Evolutionary conservation across 2,797 vertebrate genomes (phyloP).

Genomic region (Cetoscarus ocellatus): DNA sequence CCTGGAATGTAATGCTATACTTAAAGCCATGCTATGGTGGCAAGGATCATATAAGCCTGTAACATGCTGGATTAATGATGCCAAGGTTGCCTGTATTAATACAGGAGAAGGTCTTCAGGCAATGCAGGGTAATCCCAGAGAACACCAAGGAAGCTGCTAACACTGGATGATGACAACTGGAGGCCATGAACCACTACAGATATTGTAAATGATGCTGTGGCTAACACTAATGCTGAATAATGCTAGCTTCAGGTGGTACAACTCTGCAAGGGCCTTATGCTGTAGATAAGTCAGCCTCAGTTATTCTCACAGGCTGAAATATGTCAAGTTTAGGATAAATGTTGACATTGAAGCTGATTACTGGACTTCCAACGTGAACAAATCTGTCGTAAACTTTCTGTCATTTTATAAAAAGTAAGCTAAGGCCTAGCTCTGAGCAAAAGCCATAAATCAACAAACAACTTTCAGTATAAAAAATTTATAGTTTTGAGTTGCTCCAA

Average conservation of each 20-base stretch:
- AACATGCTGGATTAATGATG: constrained; percentile 74
- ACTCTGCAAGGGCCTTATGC: constrained; percentile 26
- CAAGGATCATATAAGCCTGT: constrained; percentile 72
- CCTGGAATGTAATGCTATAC: constrained; percentile 55
- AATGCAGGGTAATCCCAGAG: constrained; percentile 55
- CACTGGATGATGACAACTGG: constrained; percentile 59
- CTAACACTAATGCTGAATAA: constrained; percentile 60
- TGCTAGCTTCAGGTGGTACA: constrained; percentile 57
- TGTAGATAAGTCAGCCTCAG: constrained; percentile 38
- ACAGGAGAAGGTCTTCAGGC: constrained; percentile 55
- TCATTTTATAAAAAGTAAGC: constrained; percentile 11
- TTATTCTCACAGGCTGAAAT: constrained; percentile 6
- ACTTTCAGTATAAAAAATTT: too few relatives aligned
- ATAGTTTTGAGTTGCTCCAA: too few relatives aligned
- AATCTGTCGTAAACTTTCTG: background rate
- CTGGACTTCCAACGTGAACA: constrained; percentile 21
- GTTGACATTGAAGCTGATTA: constrained; percentile 25
- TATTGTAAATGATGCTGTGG: constrained; percentile 53
- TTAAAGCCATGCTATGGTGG: constrained; percentile 57
- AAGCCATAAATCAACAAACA: background rate
- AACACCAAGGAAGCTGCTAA: constrained; percentile 58
- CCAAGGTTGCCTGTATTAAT: constrained; percentile 64
- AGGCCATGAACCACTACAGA: constrained; percentile 52
- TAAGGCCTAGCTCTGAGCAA: background rate
- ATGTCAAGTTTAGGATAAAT: constrained; percentile 16